A percentile compares a stretch with the other conserved stretches of the same genome.
These are phyloP conservation scores for Agonopterix heracliana DNA, from an alignment of 2,888 invertebrate genomes.

Conservation along the genomic window DNA sequence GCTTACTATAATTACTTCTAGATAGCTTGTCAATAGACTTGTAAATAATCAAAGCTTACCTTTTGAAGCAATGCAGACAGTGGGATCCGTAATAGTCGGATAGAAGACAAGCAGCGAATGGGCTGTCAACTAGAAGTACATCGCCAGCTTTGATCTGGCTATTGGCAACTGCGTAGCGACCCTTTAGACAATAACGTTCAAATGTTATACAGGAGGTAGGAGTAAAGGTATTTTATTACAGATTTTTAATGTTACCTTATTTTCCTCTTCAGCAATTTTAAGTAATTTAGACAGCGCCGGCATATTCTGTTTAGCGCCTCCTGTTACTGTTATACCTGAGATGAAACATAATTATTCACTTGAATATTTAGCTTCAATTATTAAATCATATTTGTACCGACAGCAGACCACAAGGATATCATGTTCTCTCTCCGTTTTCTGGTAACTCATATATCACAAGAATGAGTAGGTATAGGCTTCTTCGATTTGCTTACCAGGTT, in stretches of 20 bases:
- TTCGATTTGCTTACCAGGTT: constrained; percentile 26
- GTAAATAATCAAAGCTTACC: constrained; percentile 54
- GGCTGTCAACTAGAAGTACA: constrained; percentile 81
- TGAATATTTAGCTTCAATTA: no score
- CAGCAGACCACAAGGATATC: no score
- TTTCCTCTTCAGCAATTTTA: constrained; percentile 75
- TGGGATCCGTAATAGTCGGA: constrained; percentile 85
- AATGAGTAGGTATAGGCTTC: no score
- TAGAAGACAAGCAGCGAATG: constrained; percentile 84
- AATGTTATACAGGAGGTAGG: not conserved
- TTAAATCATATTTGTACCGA: no score
- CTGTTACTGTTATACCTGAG: constrained; percentile 51
- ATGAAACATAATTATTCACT: no score
- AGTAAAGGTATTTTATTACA: not conserved
- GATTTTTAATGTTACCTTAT: constrained; percentile 47
- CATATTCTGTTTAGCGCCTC: constrained; percentile 70
- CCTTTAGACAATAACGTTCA: constrained; percentile 42
- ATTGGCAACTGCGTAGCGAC: constrained; percentile 82
- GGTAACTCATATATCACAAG: no score
- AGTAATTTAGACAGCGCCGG: constrained; percentile 78
- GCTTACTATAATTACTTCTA: no score
- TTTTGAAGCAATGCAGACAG: constrained; percentile 86
- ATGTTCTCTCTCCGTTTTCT: no score
- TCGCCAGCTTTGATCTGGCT: constrained; percentile 81
- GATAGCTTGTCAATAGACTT: no score